phyloP scores from a whole-genome alignment of 2,888 invertebrate species.

The Acronicta aceris region DNA sequence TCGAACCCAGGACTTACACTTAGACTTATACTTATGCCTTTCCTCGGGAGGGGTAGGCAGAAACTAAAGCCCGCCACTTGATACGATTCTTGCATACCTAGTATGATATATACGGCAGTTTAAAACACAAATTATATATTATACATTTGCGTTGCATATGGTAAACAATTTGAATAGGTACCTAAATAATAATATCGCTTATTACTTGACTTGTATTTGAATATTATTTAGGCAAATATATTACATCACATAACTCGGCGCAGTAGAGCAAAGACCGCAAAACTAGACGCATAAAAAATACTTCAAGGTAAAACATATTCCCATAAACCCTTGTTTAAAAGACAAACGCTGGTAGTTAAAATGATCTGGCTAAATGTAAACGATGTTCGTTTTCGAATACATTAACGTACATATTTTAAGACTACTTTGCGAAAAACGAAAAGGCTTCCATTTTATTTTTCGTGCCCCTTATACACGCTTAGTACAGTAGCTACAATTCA shows the following conservation, averaged over 20 bases:
- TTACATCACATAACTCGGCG: not conserved
- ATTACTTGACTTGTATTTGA: too few species aligned
- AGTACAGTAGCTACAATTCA: constrained; percentile 21
- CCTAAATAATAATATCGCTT: not conserved
- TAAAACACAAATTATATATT: too few species aligned
- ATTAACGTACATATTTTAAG: constrained; percentile 52
- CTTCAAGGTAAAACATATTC: constrained; percentile 22
- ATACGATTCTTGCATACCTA: too few species aligned
- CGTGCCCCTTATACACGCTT: constrained; percentile 33
- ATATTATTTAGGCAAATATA: not conserved
- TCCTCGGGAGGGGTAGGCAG: too few species aligned
- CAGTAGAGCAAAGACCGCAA: constrained; percentile 3
- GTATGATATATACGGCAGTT: too few species aligned
- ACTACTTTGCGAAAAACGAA: constrained; percentile 48
- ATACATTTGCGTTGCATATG: too few species aligned
- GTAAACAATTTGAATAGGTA: too few species aligned
- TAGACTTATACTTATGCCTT: too few species aligned
- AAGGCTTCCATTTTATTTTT: constrained; percentile 48
- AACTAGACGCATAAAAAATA: constrained; percentile 10
- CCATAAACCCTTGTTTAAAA: constrained; percentile 35
- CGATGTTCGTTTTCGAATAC: constrained; percentile 40
- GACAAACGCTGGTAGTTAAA: constrained; percentile 38
- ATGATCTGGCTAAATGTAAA: constrained; percentile 42
- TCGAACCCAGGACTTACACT: too few species aligned
- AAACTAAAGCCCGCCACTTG: too few species aligned